These are phyloP conservation scores for Limnephilus auricula DNA, from an alignment of 2,888 invertebrate species.

Conservation along the genomic window DNA sequence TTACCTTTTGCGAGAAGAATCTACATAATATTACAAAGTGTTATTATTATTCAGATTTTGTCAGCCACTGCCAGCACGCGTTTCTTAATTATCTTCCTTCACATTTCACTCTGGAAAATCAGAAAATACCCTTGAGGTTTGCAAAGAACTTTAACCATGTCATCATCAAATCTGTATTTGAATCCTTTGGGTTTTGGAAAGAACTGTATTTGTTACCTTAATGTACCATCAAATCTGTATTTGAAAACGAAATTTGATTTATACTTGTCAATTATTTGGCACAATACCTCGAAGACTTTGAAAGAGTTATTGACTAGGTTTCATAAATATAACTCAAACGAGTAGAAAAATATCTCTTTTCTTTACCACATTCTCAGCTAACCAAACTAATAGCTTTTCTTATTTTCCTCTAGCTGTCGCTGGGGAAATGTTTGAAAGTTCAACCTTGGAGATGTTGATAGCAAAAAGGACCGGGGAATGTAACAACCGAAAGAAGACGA, in stretches of 20 bases:
- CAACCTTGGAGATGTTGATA: not conserved
- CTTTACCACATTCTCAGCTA: not conserved
- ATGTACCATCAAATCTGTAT: not conserved
- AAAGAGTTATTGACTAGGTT: not conserved
- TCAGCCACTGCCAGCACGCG: not conserved
- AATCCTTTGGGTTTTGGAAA: not conserved
- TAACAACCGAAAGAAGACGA: not conserved
- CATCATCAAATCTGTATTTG: not conserved
- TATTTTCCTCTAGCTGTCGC: not conserved
- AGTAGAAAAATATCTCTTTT: not conserved
- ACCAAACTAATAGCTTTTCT: not conserved
- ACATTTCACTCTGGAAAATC: not conserved
- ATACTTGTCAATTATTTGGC: not conserved
- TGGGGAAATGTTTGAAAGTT: not conserved
- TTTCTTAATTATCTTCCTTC: not conserved
- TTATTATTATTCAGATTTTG: not conserved
- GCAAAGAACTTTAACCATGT: not conserved
- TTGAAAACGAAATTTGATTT: not conserved
- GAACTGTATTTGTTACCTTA: not conserved
- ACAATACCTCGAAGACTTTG: not conserved
- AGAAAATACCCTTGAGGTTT: not conserved
- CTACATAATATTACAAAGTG: not conserved
- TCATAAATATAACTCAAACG: not conserved
- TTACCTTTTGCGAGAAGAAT: not conserved
- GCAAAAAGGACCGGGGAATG: not conserved